Conservation (phyloP, 2,888 invertebrate species). For the Cheilosia urbana region DNA sequence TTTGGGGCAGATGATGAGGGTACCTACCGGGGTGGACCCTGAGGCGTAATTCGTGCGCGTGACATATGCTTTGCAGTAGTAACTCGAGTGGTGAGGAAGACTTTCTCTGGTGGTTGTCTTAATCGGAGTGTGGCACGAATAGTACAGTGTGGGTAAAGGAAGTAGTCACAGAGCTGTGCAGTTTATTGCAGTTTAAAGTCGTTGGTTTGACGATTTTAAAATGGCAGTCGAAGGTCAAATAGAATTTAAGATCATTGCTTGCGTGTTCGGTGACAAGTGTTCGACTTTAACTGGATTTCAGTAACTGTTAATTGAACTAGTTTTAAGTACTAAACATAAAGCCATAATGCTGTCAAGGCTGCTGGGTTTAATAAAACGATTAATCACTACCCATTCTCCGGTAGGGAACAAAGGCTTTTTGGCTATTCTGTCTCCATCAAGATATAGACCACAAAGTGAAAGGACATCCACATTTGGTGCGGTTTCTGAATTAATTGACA, state of each 20-base stretch:
- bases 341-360: background rate
- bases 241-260: slow-evolving; percentile 3
- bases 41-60: slow-evolving; percentile 47
- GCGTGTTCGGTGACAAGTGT: background rate
- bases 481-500: too few species aligned
- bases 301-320: background rate
- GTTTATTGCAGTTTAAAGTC: background rate
- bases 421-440: too few species aligned
- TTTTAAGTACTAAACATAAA: background rate
- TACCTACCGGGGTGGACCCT: background rate
- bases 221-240: slow-evolving; percentile 9
- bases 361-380: background rate
- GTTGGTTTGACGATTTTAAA: background rate
- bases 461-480: too few species aligned
- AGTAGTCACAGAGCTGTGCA: slow-evolving; percentile 10
- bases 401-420: background rate
- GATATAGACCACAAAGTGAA: too few species aligned
- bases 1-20: slow-evolving; percentile 32
- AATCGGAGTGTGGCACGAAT: background rate
- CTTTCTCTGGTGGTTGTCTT: slow-evolving; percentile 49
- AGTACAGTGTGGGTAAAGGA: slow-evolving; percentile 2
- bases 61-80: slow-evolving; percentile 26
- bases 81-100: background rate
- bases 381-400: background rate
- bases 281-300: background rate